Percentiles rank a stretch among this genome's conserved stretches.
phyloP scores from a whole-genome alignment of 2,888 invertebrate species.

The Patella pellucida region DNA sequence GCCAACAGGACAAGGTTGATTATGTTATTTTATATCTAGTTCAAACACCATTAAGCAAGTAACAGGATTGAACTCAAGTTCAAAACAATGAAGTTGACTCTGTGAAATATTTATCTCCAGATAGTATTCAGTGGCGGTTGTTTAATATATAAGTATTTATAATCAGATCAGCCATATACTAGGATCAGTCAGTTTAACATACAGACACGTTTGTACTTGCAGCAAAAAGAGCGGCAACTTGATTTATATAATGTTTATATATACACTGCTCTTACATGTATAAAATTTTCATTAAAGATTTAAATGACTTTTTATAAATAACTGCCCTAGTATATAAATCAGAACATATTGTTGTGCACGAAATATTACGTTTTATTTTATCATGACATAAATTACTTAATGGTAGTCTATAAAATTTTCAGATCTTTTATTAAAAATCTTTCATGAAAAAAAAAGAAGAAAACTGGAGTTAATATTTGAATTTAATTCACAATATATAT shows the following conservation, averaged over 20 bases:
- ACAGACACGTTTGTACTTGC: not conserved
- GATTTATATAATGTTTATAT: not conserved
- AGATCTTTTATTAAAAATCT: too few relatives aligned
- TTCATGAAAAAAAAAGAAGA: too few relatives aligned
- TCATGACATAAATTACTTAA: too few relatives aligned
- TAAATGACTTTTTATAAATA: too few relatives aligned
- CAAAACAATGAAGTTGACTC: constrained; percentile 7
- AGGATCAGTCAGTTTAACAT: not conserved
- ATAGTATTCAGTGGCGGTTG: not conserved
- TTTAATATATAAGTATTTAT: constrained; percentile 5
- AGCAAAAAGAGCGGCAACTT: not conserved
- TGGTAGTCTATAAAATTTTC: too few relatives aligned
- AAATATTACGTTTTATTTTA: too few relatives aligned
- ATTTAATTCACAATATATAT: too few relatives aligned
- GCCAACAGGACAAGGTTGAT: not conserved
- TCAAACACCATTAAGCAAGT: not conserved
- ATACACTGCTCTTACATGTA: too few relatives aligned
- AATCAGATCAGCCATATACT: not conserved
- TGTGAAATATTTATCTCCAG: constrained; percentile 2
- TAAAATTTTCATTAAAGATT: too few relatives aligned
- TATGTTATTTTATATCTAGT: constrained; percentile 4
- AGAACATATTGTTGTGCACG: too few relatives aligned
- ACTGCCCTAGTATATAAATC: too few relatives aligned
- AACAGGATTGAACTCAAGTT: constrained; percentile 10
- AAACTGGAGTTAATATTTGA: too few relatives aligned